Evolutionary conservation across 2,797 vertebrate genomes (phyloP), one percentile per base, ranked within the genome.

Genomic region (Platalea minor): DNA sequence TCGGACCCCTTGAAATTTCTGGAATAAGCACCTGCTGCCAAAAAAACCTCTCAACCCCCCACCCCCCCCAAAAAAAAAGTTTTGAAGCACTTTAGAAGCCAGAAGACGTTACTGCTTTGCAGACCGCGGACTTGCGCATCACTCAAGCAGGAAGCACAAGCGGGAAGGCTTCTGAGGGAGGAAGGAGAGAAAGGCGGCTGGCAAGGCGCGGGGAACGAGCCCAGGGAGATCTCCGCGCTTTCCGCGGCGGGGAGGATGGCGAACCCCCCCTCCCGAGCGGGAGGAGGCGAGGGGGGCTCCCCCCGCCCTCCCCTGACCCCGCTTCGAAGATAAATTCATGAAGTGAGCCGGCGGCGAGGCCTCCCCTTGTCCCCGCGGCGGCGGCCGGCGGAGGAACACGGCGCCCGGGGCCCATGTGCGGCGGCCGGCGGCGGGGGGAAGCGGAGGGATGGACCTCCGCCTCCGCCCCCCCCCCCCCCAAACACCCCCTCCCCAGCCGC

Each of bases 41-140:
- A 60, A 67, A 85, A 20, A 17, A 2, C 13, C n/a, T 24, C 17
- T 23, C 43, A n/a, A 17, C 2, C 28, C 10, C 14, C 12, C 24
- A 0, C 0, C 3, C 5, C 9, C 7, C 4, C 0, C 4, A 2
- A 5, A 8, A 63, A 70, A 46, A 20, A 85, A 91, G 46, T 94
- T 95, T 20, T 13, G 31, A 51, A 39, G 9, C 23, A 4, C 53
- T 75, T 63, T 13, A n/a, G 10, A 2, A 10, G 15, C 10, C 24
- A 21, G 19, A 70, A 16, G 13, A 14, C 1, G 9, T 4, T 13
- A 9, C 12, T 13, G 60, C 11, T 18, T 25, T 50, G 28, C 0
- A 48, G 19, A 33, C 3, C 0, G 3, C 0, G 13, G 43, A 19
- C 68, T 9, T 3, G 37, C 64, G 24, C 4, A 15, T 4, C 3